Evolutionary conservation across 1,140 invertebrate genomes (phyloP), one percentile per base, ranked within the genome.

Genomic region (Conus ventricosus): DNA sequence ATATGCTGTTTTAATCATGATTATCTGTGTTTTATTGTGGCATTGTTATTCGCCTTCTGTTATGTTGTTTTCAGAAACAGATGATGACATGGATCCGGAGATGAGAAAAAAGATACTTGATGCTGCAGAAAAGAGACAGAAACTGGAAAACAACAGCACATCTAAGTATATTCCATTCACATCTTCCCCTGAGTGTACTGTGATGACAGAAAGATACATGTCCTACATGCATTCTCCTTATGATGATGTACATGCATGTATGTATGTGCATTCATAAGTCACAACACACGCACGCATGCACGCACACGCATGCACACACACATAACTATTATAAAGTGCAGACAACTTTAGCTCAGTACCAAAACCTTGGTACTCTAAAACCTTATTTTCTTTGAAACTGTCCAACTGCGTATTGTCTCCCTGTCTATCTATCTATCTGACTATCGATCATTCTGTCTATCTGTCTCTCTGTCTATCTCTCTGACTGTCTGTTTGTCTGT

Each of bases 71-170:
- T 17, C 39, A 71, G 23, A 87, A 25, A 88, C 60, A 27, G 39
- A 78, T 78, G 71, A 75, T 25, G 39, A 78, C 76, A 78, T 78
- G 76, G 76, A 54, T 55, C n/a, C 25, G 53, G 81, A 83, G 13
- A 83, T n/a, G 81, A 83, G 81, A 23, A 53, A 83, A 23, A 83
- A 83, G 15, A 57, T 57, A 8, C 55, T 83, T 13, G 23, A 23
- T 17, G 81, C 81, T 55, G 51, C 53, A 13, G 81, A 83, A 55
- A 54, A 83, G n/a, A 83, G 81, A 51, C 81, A 55, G 23, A 55
- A 83, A 55, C 25, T 20, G 13, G 10, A 78, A 23, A 17, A 71
- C 20, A 23, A 71, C 23, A 20, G 11, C 15, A 20, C 6, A 71
- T 71, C 67, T 71, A 20, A 71, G 67, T 71, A 71, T 71, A 7